Evolutionary conservation across 2,888 invertebrate species (phyloP).

Genomic region (Cephus nigrinus): DNA sequence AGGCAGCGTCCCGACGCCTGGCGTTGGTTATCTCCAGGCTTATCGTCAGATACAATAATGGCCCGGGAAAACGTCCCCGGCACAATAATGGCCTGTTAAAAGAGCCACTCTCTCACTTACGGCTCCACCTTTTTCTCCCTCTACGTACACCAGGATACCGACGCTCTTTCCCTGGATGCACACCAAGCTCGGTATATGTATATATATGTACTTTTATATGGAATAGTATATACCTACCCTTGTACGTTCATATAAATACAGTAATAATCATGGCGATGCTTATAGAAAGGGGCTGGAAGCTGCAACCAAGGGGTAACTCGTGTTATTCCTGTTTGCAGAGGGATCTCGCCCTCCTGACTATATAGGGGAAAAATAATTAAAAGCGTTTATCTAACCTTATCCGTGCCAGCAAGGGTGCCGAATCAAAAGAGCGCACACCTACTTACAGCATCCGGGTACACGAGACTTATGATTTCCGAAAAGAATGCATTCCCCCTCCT

Average conservation of each 20-base stretch:
- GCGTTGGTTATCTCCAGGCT: conserved; percentile 44
- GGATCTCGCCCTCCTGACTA: conserved; percentile 31
- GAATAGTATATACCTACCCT: not conserved
- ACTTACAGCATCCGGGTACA: not conserved
- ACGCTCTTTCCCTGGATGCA: not conserved
- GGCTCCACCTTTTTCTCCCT: conserved; percentile 18
- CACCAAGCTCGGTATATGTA: not conserved
- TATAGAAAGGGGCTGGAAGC: conserved; percentile 9
- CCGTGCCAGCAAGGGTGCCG: conserved; percentile 30
- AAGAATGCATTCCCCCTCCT: not conserved
- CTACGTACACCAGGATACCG: not conserved
- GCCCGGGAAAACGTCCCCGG: conserved; percentile 48
- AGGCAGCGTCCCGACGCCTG: conserved; percentile 24
- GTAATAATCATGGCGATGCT: conserved; percentile 17
- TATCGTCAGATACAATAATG: conserved; percentile 58
- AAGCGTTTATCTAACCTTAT: conserved; percentile 47
- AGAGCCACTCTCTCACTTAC: conserved; percentile 39
- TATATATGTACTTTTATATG: not conserved
- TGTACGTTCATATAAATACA: conserved; percentile 4
- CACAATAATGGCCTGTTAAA: conserved; percentile 56
- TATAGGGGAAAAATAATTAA: conserved; percentile 49
- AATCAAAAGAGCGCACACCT: not conserved
- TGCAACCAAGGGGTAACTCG: conserved; percentile 31
- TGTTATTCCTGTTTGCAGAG: conserved; percentile 41
- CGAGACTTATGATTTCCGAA: not conserved